phyloP scores from a whole-genome alignment of 2,113 vertebrate species.

The Mellivora capensis region DNA sequence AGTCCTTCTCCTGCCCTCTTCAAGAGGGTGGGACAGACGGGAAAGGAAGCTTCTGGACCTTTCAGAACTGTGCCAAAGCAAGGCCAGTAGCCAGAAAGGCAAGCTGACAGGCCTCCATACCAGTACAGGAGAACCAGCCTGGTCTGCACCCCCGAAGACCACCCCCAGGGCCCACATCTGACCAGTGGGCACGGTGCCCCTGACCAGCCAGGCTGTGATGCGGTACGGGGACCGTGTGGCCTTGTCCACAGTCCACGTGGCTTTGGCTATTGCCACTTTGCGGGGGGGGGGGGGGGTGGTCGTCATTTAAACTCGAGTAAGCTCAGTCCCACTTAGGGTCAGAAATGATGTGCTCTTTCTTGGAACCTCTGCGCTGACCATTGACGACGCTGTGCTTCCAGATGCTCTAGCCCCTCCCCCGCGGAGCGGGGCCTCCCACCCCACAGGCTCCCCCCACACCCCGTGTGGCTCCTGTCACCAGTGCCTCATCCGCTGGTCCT shows the following conservation, averaged over 20 bases:
- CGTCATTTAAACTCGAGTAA: too few relatives aligned
- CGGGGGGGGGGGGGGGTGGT: fast-evolving
- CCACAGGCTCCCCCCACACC: too few relatives aligned
- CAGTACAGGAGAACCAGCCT: fast-evolving
- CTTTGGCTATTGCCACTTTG: too few relatives aligned
- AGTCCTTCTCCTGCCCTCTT: neutral
- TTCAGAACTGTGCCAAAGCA: neutral
- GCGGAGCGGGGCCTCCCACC: too few relatives aligned
- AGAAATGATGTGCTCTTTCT: neutral
- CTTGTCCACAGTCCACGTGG: fast-evolving
- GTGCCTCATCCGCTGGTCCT: too few relatives aligned
- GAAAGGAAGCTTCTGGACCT: neutral
- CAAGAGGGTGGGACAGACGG: neutral
- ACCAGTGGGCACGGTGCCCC: neutral
- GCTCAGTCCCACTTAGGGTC: too few relatives aligned
- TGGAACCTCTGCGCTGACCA: too few relatives aligned
- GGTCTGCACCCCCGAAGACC: too few relatives aligned
- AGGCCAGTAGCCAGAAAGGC: neutral
- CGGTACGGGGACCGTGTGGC: too few relatives aligned
- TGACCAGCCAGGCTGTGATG: neutral
- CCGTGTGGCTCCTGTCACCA: too few relatives aligned
- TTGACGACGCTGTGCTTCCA: too few relatives aligned
- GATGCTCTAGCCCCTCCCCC: too few relatives aligned
- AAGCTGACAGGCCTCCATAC: fast-evolving
- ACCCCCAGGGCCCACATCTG: neutral